phyloP scores from a whole-genome alignment of 2,888 invertebrate genomes.

The Capitulum mitella region DNA sequence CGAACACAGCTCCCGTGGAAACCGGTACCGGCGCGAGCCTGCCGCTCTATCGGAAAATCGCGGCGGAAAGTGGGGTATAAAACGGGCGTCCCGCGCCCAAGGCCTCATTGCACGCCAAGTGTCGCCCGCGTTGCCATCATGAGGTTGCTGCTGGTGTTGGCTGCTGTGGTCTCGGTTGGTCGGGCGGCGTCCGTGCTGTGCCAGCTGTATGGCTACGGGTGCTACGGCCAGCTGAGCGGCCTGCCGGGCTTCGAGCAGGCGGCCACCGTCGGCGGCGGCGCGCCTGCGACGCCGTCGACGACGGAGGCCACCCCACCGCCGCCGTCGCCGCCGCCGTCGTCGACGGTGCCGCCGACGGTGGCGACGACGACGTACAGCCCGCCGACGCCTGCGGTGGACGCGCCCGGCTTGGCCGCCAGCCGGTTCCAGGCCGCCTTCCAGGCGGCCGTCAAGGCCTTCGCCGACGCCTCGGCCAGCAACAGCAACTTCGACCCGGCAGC shows the following conservation, averaged over 20 bases:
- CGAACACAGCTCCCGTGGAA: not conserved
- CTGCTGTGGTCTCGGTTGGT: not conserved
- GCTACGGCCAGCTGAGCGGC: not conserved
- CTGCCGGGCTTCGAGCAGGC: not conserved
- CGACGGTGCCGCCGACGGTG: too few species aligned
- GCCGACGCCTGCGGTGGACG: not conserved
- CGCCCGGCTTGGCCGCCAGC: not conserved
- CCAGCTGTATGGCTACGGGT: not conserved
- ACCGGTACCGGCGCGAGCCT: not conserved
- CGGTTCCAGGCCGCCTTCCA: not conserved
- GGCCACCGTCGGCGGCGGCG: not conserved
- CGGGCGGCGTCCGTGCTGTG: not conserved
- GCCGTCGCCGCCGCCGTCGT: too few species aligned
- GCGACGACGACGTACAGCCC: too few species aligned
- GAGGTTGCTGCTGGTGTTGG: not conserved
- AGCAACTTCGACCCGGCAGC: not conserved
- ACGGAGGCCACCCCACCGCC: too few species aligned
- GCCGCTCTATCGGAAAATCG: not conserved
- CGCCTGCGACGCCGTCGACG: not conserved
- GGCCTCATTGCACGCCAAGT: not conserved
- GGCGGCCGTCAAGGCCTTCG: not conserved
- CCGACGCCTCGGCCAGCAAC: not conserved
- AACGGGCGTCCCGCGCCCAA: not conserved
- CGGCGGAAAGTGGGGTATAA: not conserved
- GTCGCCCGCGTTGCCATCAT: not conserved